phyloP scores from a whole-genome alignment of 2,113 vertebrate species.

The Notothenia rossii region DNA sequence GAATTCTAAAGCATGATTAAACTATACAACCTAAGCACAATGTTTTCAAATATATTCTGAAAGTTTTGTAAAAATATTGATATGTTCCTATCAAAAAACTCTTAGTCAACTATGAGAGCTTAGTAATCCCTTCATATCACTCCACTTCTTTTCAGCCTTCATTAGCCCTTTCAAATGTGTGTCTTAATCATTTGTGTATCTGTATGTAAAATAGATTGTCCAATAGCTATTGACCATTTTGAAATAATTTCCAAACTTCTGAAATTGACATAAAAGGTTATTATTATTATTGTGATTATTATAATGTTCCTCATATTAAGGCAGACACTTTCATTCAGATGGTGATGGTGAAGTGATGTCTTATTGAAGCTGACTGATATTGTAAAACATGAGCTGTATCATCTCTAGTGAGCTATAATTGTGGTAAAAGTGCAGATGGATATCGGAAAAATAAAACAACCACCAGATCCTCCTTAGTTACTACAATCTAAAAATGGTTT shows the following conservation, averaged over 20 bases:
- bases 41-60: background rate
- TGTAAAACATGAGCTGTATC: background rate
- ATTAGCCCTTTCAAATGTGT: background rate
- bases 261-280: too few relatives aligned
- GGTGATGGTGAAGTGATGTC: background rate
- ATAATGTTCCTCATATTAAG: background rate
- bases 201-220: background rate
- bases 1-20: background rate
- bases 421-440: background rate
- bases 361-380: background rate
- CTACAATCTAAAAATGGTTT: background rate
- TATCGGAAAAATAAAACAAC: background rate
- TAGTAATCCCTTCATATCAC: background rate
- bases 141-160: slow-evolving; percentile 1
- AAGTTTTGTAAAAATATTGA: background rate
- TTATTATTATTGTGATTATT: background rate
- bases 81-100: background rate
- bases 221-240: background rate
- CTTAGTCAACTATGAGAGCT: background rate
- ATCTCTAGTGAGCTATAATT: background rate
- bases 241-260: background rate
- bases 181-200: background rate
- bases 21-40: background rate
- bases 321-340: background rate
- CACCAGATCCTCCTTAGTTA: background rate